Conservation (phyloP, 2,888 invertebrate species). For the Drosophila putrida region DNA sequence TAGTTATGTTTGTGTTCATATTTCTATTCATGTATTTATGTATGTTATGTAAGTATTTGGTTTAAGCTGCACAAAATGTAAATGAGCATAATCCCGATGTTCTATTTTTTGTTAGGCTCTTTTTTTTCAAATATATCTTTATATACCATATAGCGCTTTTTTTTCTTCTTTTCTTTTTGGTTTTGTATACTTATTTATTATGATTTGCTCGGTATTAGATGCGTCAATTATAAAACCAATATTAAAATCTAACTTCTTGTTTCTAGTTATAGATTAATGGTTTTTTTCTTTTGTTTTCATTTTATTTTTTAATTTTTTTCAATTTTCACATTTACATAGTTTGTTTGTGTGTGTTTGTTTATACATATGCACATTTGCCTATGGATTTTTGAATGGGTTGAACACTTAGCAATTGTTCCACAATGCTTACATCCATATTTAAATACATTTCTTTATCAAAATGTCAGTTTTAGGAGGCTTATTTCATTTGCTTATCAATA, state of each 20-base stretch:
- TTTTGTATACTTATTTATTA: slow-evolving; percentile 41
- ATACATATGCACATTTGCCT: slow-evolving; percentile 54
- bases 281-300: slow-evolving; percentile 15
- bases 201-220: slow-evolving; percentile 51
- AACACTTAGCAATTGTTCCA: slow-evolving; percentile 50
- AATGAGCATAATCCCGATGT: slow-evolving; percentile 45
- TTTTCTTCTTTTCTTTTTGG: slow-evolving; percentile 5
- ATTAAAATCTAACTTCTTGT: slow-evolving; percentile 45
- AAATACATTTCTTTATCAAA: slow-evolving; percentile 42
- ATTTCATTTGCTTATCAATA: slow-evolving; percentile 21
- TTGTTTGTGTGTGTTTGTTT: slow-evolving; percentile 24
- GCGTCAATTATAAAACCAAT: slow-evolving; percentile 56
- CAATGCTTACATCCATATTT: slow-evolving; percentile 22
- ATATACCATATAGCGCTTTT: background rate
- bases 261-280: slow-evolving; percentile 26
- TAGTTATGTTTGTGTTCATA: slow-evolving; percentile 34
- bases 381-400: slow-evolving; percentile 31
- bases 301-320: background rate
- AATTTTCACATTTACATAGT: slow-evolving; percentile 24
- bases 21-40: slow-evolving; percentile 38
- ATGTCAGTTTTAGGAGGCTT: slow-evolving; percentile 36
- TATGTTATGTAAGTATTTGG: slow-evolving; percentile 20
- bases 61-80: slow-evolving; percentile 49
- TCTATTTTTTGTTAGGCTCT: slow-evolving; percentile 36
- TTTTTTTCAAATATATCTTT: slow-evolving; percentile 6